Evolutionary conservation across 2,888 invertebrate genomes (phyloP).

Genomic region (Desoria tigrina): DNA sequence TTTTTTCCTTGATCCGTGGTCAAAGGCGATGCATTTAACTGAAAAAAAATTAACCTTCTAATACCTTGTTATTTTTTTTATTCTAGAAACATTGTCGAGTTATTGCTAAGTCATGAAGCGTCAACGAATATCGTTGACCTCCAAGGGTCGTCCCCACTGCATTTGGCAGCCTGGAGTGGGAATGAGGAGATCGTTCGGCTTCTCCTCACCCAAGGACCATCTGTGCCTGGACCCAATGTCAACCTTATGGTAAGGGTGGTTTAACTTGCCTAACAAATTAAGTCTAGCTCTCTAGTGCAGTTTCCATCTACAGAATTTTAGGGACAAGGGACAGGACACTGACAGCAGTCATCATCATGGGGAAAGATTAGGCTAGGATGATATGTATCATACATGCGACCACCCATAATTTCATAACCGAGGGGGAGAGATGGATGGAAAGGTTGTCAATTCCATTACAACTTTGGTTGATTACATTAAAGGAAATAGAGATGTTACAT

Average conservation of each 20-base stretch:
- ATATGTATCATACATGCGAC: slow-evolving; percentile 1
- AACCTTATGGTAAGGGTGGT: slow-evolving; percentile 71
- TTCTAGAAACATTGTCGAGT: slow-evolving; percentile 77
- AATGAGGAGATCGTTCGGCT: slow-evolving; percentile 83
- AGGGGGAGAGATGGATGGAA: not conserved
- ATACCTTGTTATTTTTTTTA: no score
- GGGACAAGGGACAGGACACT: no score
- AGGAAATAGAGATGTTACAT: slow-evolving; percentile 8
- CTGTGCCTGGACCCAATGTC: slow-evolving; percentile 66
- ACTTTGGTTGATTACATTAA: slow-evolving; percentile 5
- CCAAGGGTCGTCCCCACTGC: slow-evolving; percentile 88
- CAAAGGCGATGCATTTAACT: no score
- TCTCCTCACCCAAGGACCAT: slow-evolving; percentile 77
- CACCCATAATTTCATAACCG: not conserved
- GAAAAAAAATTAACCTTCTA: no score
- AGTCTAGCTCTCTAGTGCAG: no score
- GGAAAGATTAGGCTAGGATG: no score
- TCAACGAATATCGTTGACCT: slow-evolving; percentile 85
- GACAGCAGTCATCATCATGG: no score
- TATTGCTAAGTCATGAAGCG: slow-evolving; percentile 81
- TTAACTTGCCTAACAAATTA: not conserved
- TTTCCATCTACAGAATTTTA: no score
- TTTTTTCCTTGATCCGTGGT: no score
- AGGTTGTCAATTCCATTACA: not conserved
- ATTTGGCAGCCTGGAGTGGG: slow-evolving; percentile 92